Evolutionary conservation across 2,797 vertebrate genomes (phyloP).

Genomic region (Siniperca obscura): DNA sequence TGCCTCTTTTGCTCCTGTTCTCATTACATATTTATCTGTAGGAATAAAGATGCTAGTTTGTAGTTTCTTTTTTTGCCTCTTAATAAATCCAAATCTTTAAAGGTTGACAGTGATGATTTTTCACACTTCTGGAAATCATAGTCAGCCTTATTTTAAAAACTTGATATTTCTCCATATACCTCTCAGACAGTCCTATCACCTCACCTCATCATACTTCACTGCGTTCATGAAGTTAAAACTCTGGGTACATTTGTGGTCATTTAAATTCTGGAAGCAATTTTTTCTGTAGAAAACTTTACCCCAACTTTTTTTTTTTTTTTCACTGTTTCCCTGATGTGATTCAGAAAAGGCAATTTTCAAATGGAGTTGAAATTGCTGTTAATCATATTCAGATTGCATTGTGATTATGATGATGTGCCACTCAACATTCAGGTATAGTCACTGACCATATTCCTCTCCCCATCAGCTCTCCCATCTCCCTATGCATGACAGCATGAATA

Average conservation of each 20-base stretch:
- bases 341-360: conserved; percentile 57
- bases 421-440: conserved; percentile 63
- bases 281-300: conserved; percentile 29
- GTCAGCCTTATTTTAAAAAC: conserved; percentile 23
- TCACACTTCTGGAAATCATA: conserved; percentile 4
- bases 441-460: conserved; percentile 40
- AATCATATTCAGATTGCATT: conserved; percentile 73
- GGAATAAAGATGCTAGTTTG: conserved; percentile 14
- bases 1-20: conserved; percentile 14
- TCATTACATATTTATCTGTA: conserved; percentile 9
- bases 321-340: conserved; percentile 30
- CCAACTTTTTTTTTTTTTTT: conserved; percentile 1
- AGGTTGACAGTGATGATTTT: conserved; percentile 20
- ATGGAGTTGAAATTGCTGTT: conserved; percentile 64
- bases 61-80: conserved; percentile 10
- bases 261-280: conserved; percentile 47
- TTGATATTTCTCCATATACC: conserved; percentile 15
- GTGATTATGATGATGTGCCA: conserved; percentile 69
- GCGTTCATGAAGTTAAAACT: conserved; percentile 37
- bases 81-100: conserved; percentile 9
- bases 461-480: conserved; percentile 57
- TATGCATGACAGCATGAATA: conserved; percentile 66
- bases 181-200: conserved; percentile 24
- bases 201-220: conserved; percentile 29
- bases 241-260: conserved; percentile 37